Percentiles rank a stretch among this genome's conserved stretches.
These are phyloP conservation scores for Heterochromis multidens DNA, from an alignment of 2,113 vertebrate genomes.

Conservation along the genomic window DNA sequence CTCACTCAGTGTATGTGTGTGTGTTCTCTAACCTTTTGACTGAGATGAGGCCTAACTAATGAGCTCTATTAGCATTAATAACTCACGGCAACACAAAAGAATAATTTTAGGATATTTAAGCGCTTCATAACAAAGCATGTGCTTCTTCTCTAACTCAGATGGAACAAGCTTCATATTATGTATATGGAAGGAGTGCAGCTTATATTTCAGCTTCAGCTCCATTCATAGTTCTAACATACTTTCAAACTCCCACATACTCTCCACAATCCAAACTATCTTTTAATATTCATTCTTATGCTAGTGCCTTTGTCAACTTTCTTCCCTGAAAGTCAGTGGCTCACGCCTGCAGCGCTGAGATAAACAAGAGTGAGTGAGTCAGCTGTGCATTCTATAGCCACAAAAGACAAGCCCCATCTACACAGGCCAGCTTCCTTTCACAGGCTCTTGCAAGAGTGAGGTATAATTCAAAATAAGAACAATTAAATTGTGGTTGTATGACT, in stretches of 20 bases:
- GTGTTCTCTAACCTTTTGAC: conserved; percentile 4
- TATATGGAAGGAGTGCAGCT: not conserved
- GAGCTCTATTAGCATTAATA: not conserved
- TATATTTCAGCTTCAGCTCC: not conserved
- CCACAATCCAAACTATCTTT: not conserved
- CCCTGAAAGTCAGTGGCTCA: not conserved
- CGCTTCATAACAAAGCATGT: not conserved
- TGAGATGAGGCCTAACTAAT: conserved; percentile 10
- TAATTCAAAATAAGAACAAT: not conserved
- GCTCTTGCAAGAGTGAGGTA: not conserved
- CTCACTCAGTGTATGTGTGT: not conserved
- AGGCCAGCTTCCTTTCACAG: not conserved
- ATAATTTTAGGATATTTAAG: not conserved
- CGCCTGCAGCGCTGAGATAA: conserved; percentile 29
- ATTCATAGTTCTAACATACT: not conserved
- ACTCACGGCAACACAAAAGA: not conserved
- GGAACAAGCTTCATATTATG: not conserved
- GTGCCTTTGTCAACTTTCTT: not conserved
- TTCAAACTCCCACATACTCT: not conserved
- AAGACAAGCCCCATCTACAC: not conserved
- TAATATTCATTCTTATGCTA: not conserved
- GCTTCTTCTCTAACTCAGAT: not conserved
- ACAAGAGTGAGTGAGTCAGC: not conserved
- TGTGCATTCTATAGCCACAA: accelerated
- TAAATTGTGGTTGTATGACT: not conserved